Conservation (phyloP, 2,113 vertebrate genomes). For the Pseudorasbora parva region DNA sequence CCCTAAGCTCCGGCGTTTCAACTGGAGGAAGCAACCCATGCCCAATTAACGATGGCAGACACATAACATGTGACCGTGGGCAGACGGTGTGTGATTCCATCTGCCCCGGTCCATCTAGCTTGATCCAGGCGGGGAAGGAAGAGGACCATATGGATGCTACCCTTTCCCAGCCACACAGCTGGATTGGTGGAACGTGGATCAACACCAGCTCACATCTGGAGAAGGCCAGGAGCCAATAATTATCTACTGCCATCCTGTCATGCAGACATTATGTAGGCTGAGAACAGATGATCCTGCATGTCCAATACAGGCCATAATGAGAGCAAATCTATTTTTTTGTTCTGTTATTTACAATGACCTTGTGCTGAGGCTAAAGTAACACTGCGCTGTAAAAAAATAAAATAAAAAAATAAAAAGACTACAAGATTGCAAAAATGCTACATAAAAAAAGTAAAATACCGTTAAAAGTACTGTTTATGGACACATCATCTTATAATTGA, state of each 20-base stretch:
- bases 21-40: slow-evolving; percentile 34
- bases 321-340: not conserved
- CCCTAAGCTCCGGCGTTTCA: slow-evolving; percentile 12
- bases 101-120: not conserved
- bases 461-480: no score
- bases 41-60: slow-evolving; percentile 31
- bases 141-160: slow-evolving; percentile 29
- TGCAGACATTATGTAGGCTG: slow-evolving; percentile 16
- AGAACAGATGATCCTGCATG: slow-evolving; percentile 14
- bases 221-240: slow-evolving; percentile 29
- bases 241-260: slow-evolving; percentile 30
- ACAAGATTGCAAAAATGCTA: no score
- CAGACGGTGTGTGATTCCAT: slow-evolving; percentile 24
- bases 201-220: slow-evolving; percentile 37
- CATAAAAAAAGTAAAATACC: no score
- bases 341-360: not conserved
- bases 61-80: slow-evolving; percentile 33
- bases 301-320: slow-evolving; percentile 15
- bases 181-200: not conserved
- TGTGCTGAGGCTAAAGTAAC: not conserved
- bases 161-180: slow-evolving; percentile 31
- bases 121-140: slow-evolving; percentile 9
- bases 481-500: no score
- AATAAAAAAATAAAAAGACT: no score
- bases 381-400: not conserved